phyloP scores from a whole-genome alignment of 2,797 vertebrate species.

The Vipera latastei region DNA sequence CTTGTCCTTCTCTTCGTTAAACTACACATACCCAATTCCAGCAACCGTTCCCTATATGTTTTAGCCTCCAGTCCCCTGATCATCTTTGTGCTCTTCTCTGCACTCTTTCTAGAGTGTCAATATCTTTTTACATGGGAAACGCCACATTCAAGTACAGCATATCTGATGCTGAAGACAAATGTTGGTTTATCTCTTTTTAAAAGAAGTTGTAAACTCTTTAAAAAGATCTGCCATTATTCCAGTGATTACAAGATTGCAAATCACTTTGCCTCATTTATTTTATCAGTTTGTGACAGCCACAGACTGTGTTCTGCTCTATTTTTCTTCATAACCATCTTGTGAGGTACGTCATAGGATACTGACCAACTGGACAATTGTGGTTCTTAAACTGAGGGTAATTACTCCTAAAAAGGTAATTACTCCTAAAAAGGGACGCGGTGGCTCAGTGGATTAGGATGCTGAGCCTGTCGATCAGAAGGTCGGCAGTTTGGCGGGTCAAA shows the following conservation, averaged over 20 bases:
- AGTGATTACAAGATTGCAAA: neutral
- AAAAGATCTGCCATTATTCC: neutral
- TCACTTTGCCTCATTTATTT: neutral
- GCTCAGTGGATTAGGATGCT: too few species aligned
- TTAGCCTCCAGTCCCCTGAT: too few species aligned
- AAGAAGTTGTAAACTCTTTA: neutral
- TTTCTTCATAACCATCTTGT: neutral
- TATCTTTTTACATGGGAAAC: neutral
- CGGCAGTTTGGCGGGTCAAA: too few species aligned
- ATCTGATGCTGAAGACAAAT: neutral
- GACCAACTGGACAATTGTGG: neutral
- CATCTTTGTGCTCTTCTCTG: too few species aligned
- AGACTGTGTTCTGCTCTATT: neutral
- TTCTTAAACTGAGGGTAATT: neutral
- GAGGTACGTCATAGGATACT: neutral
- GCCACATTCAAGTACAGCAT: neutral
- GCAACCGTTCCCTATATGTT: too few species aligned
- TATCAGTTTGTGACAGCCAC: neutral
- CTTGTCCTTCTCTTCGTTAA: too few species aligned
- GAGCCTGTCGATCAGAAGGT: too few species aligned
- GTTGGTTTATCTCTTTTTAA: neutral
- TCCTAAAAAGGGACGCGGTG: too few species aligned
- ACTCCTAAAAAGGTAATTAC: neutral
- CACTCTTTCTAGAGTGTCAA: too few species aligned
- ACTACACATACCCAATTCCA: too few species aligned